Base-by-base conservation (phyloP, 2,113 vertebrate genomes). In the Eulemur macaco region DNA sequence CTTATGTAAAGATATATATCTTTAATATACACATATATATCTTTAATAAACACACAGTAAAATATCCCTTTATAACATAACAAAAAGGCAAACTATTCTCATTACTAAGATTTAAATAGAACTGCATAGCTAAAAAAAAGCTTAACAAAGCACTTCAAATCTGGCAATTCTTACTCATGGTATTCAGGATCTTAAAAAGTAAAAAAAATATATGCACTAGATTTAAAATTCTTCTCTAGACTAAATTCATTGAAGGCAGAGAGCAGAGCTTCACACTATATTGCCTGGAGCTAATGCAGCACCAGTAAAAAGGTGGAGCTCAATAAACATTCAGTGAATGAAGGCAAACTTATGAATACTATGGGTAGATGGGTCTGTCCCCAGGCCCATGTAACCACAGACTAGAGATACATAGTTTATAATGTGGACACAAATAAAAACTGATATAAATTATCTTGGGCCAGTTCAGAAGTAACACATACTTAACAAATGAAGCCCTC, bases 1-100 rank as follows among this genome's bases (percentile, higher is more conserved):
- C 58, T 60, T 10, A 60, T 60, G 27, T 60, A 54, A 54, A 54
- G 52, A 54, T 56, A 56, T 56, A 56, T 63, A 63, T 63, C 54
- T 56, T 63, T 54, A 54, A 63, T 63, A 63, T 63, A 58, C 10
- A 66, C n/a, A 1, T 25, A 45, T 82, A 45, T 60, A 86, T 84
- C 64, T 95, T 92, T 91, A 83, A 96, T 95, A 93, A 93, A 89
- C 14, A 97, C 5, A 34, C 34, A 95, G 93, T 88, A 94, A 93
- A 93, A 71, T 54, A 89, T 45, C 20, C 58, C 34, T 84, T 92
- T 77, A 92, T 54, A 92, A 91, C n/a, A 94, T 39, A 27, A 31
- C 15, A 60, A 68, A 89, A 87, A 89, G 45, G 15, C 58, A 64
- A 96, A 91, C 77, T 68, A 54, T 50, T 83, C n/a, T 78, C 69